Evolutionary conservation across 2,888 invertebrate species (phyloP).

Genomic region (Meta bourneti): DNA sequence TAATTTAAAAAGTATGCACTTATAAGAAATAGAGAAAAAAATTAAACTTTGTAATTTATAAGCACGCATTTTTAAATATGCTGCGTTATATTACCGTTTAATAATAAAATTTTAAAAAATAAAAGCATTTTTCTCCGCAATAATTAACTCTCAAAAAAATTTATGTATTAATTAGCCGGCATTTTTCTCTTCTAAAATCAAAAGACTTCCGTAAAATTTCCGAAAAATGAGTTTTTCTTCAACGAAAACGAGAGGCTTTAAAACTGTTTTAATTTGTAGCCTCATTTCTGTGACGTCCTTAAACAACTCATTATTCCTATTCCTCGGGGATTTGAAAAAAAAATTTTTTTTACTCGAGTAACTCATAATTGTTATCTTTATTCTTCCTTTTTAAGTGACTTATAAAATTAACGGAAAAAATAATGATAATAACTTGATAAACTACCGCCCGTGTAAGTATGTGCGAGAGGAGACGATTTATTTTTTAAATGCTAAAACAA

Average conservation of each 20-base stretch:
- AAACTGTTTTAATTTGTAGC: slow-evolving; percentile 16
- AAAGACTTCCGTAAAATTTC: not conserved
- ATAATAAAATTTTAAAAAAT: not conserved
- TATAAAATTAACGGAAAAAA: slow-evolving; percentile 26
- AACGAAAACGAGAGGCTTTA: slow-evolving; percentile 1
- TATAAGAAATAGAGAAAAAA: not conserved
- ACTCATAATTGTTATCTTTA: slow-evolving; percentile 24
- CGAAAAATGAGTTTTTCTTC: not conserved
- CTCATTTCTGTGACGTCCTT: slow-evolving; percentile 5
- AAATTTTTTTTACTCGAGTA: not conserved
- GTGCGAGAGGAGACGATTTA: not conserved
- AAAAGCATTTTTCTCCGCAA: not conserved
- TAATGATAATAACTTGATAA: not conserved
- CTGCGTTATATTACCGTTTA: not conserved
- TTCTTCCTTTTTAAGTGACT: slow-evolving; percentile 23
- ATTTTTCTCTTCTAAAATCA: not conserved
- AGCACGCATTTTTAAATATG: not conserved
- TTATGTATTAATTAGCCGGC: slow-evolving; percentile 10
- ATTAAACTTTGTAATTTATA: not conserved
- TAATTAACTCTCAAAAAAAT: slow-evolving; percentile 4
- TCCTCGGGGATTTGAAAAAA: not conserved
- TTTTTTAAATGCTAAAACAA: not conserved
- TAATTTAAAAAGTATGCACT: not conserved
- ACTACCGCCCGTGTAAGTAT: not conserved
- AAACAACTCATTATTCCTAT: slow-evolving; percentile 14